Base-by-base conservation (phyloP, 2,888 invertebrate genomes). In the Chloromyia formosa region DNA sequence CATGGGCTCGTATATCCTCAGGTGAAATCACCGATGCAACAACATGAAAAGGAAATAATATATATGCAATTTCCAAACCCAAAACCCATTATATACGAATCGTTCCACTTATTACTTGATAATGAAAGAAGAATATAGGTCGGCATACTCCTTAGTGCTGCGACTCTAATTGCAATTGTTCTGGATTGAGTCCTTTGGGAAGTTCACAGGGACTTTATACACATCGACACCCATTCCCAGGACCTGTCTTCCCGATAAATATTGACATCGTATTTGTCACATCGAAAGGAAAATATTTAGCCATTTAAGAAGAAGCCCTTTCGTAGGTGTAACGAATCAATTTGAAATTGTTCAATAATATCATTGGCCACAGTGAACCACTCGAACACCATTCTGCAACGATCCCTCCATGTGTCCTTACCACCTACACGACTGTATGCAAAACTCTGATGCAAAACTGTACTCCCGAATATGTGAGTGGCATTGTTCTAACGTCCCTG, bases 381-480 rank as follows among this genome's bases (percentile, higher is more conserved):
- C 64, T 14, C 12, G 7, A 35, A 35, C 35, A 61, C 5, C 56
- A 10, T 5, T 69, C 22, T 49, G n/a, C n/a, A n/a, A n/a, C 18
- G n/a, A 54, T 4, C 68, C 23, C n/a, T 54, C 16, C n/a, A 2
- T 16, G 5, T 54, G 16, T 3, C 20, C 1, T 16, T 18, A 14
- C 58, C 56, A 56, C 71, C 71, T 49, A 49, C 49, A 18, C 40
- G 62, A 14, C 35, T 60, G 23, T 23, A 71, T 71, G 42, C 56
- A 71, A 56, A 68, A 71, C 16, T 54, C 54, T n/a, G 18, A 54
- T 54, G 27, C 69, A 69, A 69, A 35, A n/a, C n/a, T n/a, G n/a
- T n/a, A n/a, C n/a, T n/a, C n/a, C n/a, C n/a, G n/a, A 1, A 14
- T 14, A 42, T 49, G 45, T 20, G 45, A 23, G 12, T 27, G 61